These are phyloP conservation scores for Lontra canadensis DNA, from an alignment of 2,113 vertebrate genomes.

Conservation along the genomic window DNA sequence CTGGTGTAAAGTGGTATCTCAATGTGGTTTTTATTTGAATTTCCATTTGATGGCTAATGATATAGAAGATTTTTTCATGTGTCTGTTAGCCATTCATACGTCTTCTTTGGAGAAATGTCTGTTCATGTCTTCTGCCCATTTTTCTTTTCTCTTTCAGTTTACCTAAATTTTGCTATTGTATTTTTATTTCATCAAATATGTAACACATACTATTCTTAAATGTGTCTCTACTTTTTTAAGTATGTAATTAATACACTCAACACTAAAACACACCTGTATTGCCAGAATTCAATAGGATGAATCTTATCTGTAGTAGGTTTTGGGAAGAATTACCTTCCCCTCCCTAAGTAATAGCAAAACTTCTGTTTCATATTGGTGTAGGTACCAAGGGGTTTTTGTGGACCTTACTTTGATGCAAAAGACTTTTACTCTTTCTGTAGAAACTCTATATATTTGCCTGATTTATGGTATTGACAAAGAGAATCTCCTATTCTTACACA, in stretches of 20 bases:
- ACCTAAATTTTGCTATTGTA: background rate
- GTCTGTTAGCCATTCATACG: no score
- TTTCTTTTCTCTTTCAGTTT: background rate
- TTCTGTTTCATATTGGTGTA: background rate
- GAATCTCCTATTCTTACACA: background rate
- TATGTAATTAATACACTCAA: background rate
- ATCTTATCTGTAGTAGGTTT: background rate
- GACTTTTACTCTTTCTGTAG: background rate
- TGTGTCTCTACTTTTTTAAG: background rate
- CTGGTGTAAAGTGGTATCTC: no score
- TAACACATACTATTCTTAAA: background rate
- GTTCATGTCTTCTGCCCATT: no score
- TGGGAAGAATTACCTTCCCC: background rate
- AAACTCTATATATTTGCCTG: background rate
- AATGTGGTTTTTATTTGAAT: no score
- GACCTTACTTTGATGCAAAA: background rate
- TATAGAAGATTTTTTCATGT: no score
- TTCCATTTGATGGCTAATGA: no score
- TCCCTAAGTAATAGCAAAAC: background rate
- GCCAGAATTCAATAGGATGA: background rate
- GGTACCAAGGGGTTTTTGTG: background rate
- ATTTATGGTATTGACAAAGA: background rate
- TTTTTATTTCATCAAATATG: background rate
- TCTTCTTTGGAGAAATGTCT: no score
- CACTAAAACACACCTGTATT: background rate